Base-by-base conservation (phyloP, 2,797 vertebrate species). In the Halcyon leucocephala region DNA sequence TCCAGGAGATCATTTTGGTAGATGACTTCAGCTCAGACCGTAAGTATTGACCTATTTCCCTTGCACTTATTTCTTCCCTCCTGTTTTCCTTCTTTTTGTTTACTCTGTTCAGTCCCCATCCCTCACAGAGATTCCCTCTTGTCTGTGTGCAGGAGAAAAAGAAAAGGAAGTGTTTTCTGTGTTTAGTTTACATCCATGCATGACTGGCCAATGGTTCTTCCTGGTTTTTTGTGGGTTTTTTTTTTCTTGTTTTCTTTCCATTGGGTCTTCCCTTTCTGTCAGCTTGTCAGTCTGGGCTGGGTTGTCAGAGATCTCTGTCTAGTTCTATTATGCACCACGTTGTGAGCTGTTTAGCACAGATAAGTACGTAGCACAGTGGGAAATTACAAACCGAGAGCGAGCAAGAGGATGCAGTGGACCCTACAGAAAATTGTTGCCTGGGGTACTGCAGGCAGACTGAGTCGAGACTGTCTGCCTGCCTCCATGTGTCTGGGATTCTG, bases 1-100 rank as follows among this genome's bases (percentile, higher is more conserved):
- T 99, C 92, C 99, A 99, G 92, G 99, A 99, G 96, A 99, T 99
- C 64, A 99, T 99, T 97, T 97, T 99, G 90, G 99, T 99, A 65
- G 99, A 99, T 84, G 99, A 99, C 98, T 99, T 99, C 98, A 99
- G 99, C 97, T 98, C 98, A 2, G 99, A 99, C 92, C 96, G 99
- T 99, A 98, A 99, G 99, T 99, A 67, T 91, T 71, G 57, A 62
- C 8, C n/a, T 66, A 26, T 62, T 86, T 84, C 51, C 55, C n/a
- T 54, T 58, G 42, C 13, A 17, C 17, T n/a, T 87, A 19, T 21
- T 74, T 82, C 52, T 74, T 64, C 12, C 5, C 22, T 22, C 12
- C 49, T 62, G 17, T 65, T 90, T 81, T 64, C 24, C 13, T 3
- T 2, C 12, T 79, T 73, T 51, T 52, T 74, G 10, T 80, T 93